Evolutionary conservation across 1,140 invertebrate genomes (phyloP), one percentile per base, ranked within the genome.

Genomic region (Drosophila bifasciata): DNA sequence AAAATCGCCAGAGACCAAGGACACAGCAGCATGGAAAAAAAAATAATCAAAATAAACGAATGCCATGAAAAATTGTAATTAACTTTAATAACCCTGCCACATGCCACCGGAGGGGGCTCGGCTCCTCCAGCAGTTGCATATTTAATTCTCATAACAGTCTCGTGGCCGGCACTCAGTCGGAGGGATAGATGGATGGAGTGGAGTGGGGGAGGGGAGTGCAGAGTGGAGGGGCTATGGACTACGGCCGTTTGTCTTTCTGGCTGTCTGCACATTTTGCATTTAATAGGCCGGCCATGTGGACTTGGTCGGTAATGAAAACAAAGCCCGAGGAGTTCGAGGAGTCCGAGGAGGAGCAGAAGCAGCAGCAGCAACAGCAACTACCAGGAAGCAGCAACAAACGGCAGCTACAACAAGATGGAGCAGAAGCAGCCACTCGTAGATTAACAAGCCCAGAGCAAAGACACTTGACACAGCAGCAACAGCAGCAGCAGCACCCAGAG

Each of bases 41-140:
- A 45, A 56, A 52, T 67, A 68, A 68, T 68, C 62, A 52, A 17
- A 52, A 55, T 50, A 66, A 78, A 86, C 74, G 74, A 63, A 76
- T 74, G 81, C 83, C 77, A 85, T 86, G 77, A 86, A 81, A 75
- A 85, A 78, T 84, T 85, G 81, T 85, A 85, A 85, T 85, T 85
- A 85, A 85, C 81, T 85, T 85, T 85, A 85, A 85, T 85, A 85
- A 85, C 77, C 83, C 83, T 56, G 62, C 64, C 70, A 62, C 76
- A 81, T 71, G 56, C 67, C 79, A 51, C 41, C 57, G 66, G 46
- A 25, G 21, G 17, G 60, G 40, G 67, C 17, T 0, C 3, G 45
- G 44, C 56, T 45, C 50, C 50, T 36, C 23, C 21, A 36, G 23
- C 43, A 36, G 50, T 50, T 81, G 83, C 77, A 85, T 85, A 85